Percentiles rank a stretch among this genome's conserved stretches.
phyloP scores from a whole-genome alignment of 2,113 vertebrate genomes.

The Bungarus multicinctus region DNA sequence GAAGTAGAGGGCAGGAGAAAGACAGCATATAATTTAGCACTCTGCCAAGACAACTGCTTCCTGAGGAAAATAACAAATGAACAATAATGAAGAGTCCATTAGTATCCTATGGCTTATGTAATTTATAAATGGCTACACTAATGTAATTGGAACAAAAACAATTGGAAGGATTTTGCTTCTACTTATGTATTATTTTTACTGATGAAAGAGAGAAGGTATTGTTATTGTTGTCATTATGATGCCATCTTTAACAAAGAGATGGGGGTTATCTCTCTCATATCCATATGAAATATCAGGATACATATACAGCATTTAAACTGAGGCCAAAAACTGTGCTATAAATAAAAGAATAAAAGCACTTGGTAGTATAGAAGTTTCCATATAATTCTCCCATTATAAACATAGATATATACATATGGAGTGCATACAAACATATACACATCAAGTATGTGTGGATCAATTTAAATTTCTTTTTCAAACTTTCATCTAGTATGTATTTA shows the following conservation, averaged over 20 bases:
- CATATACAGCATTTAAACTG: background rate
- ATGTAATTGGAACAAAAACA: conserved; percentile 9
- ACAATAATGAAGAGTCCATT: conserved; percentile 20
- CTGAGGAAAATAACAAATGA: conserved; percentile 11
- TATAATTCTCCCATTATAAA: background rate
- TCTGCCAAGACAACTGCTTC: conserved; percentile 14
- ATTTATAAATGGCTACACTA: background rate
- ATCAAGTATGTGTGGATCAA: background rate
- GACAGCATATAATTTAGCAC: conserved; percentile 25
- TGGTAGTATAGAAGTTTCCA: background rate
- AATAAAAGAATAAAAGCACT: background rate
- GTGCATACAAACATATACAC: no score
- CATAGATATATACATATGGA: background rate
- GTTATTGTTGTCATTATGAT: background rate
- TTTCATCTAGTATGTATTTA: background rate
- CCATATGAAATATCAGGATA: background rate
- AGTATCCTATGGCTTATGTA: conserved; percentile 26
- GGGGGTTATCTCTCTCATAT: background rate
- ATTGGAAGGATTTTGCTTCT: conserved; percentile 19
- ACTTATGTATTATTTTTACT: background rate
- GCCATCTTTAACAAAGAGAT: background rate
- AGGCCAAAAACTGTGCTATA: background rate
- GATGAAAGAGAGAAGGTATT: background rate
- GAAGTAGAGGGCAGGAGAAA: conserved; percentile 1
- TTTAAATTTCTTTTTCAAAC: background rate